Base-by-base conservation (phyloP, 2,113 vertebrate genomes). In the Oreotrochilus melanogaster region DNA sequence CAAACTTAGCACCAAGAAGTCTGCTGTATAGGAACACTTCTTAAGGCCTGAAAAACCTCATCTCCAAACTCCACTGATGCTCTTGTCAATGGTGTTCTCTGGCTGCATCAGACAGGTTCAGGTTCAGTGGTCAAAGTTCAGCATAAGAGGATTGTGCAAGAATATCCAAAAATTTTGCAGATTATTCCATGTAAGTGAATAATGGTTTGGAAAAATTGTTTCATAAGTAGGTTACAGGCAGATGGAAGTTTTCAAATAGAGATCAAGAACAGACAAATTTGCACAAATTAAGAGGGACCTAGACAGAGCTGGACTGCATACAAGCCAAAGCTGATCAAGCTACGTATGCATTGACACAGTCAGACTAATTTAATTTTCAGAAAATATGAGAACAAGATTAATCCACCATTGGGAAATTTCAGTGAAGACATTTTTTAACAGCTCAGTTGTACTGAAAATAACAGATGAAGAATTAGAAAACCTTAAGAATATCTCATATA, bases 111-210 rank as follows among this genome's bases (percentile, higher is more conserved):
- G 69, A 57, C 16, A 37, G 42, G 39, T 16, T 2, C 35, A 21
- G 18, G 65, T 45, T 22, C 35, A 6, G 25, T 5, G 25, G 3
- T 5, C 2, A 1, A 12, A 12, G 6, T 7, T 13, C 1, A 6
- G 23, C 50, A 69, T 37, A 54, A 21, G 4, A 70, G 7, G 23
- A 25, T 16, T 62, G 6, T 3, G 1, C 23, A 53, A 30, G 15
- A 67, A 33, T 1, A 45, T 18, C 2, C 7, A 30, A 54, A 51
- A 9, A 7, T 21, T 66, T 18, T 13, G 4, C 48, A 47, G 14
- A 0, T 31, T 87, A 60, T 37, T 39, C 9, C 22, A 28, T 31
- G 73, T 51, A 73, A 69, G 31, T 12, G 35, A 62, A 62, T 10
- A 73, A 62, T 3, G 2, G 10, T 39, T 64, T 57, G 54, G 17